Percentiles rank a stretch among this genome's conserved stretches.
Conservation (phyloP, 1,140 invertebrate species). For the Protaetia brevitarsis region DNA sequence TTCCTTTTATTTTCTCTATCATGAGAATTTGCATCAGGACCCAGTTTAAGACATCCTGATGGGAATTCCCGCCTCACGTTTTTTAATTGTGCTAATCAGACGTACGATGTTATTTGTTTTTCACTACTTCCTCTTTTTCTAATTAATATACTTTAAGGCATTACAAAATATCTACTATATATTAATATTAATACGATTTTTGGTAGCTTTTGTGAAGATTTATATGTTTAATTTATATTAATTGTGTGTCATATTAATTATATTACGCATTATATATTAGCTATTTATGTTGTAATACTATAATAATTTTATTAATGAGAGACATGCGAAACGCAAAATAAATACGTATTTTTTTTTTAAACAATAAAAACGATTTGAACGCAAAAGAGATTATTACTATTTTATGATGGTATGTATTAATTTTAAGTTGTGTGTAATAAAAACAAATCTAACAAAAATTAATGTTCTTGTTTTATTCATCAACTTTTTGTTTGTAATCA, state of each 20-base stretch:
- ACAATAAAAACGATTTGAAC: neutral
- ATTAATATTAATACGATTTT: slow-evolving; percentile 5
- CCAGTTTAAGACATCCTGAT: too few relatives aligned
- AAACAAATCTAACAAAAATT: slow-evolving; percentile 14
- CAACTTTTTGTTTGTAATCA: slow-evolving; percentile 3
- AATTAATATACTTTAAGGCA: slow-evolving; percentile 12
- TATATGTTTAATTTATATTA: slow-evolving; percentile 14
- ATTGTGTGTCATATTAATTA: slow-evolving; percentile 18
- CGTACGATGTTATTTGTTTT: too few relatives aligned
- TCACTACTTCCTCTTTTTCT: neutral
- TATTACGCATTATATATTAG: slow-evolving; percentile 11
- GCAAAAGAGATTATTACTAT: slow-evolving; percentile 2
- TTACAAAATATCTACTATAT: neutral
- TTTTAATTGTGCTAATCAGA: slow-evolving; percentile 9
- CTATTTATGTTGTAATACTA: slow-evolving; percentile 17
- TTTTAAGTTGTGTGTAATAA: slow-evolving; percentile 13
- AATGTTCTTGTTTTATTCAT: neutral
- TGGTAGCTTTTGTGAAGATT: slow-evolving; percentile 16
- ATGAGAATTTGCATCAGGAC: slow-evolving; percentile 10
- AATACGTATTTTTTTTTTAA: slow-evolving; percentile 2
- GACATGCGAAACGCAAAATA: neutral
- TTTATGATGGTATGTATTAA: slow-evolving; percentile 14
- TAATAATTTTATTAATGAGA: slow-evolving; percentile 5
- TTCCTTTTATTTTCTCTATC: neutral
- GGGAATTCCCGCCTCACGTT: too few relatives aligned